These are phyloP conservation scores for Hippocampus zosterae DNA, from an alignment of 2,113 vertebrate species.

Conservation along the genomic window DNA sequence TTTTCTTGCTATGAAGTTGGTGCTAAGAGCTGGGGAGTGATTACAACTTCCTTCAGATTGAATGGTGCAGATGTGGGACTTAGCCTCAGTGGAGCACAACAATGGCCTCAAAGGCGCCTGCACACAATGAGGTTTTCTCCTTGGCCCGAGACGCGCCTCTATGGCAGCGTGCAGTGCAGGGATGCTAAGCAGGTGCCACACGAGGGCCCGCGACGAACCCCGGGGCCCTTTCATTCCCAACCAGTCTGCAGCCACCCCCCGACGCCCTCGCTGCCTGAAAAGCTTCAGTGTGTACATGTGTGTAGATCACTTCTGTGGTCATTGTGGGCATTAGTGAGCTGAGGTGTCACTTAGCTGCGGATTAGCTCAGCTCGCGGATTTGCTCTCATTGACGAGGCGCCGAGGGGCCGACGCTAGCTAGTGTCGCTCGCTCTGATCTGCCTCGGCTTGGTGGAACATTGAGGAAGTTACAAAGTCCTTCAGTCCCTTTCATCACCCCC, in stretches of 20 bases:
- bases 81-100: slow-evolving; percentile 65
- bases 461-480: slow-evolving; percentile 47
- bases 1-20: slow-evolving; percentile 53
- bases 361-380: slow-evolving; percentile 70
- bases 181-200: slow-evolving; percentile 76
- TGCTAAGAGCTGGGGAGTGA: slow-evolving; percentile 65
- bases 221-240: slow-evolving; percentile 54
- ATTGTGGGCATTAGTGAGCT: slow-evolving; percentile 68
- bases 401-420: slow-evolving; percentile 55
- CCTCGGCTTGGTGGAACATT: slow-evolving; percentile 45
- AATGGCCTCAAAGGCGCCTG: slow-evolving; percentile 69
- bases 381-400: slow-evolving; percentile 56
- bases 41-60: slow-evolving; percentile 74
- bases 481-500: neutral
- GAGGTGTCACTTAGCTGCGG: slow-evolving; percentile 71
- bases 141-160: slow-evolving; percentile 67
- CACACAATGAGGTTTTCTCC: slow-evolving; percentile 74
- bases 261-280: slow-evolving; percentile 39
- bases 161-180: slow-evolving; percentile 66
- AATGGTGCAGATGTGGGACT: slow-evolving; percentile 75
- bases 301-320: slow-evolving; percentile 64
- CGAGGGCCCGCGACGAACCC: slow-evolving; percentile 49
- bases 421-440: slow-evolving; percentile 57
- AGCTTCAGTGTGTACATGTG: slow-evolving; percentile 54
- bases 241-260: slow-evolving; percentile 30